Evolutionary conservation across 2,888 invertebrate species (phyloP), one percentile per base, ranked within the genome.

Genomic region (Subacronicta megacephala): DNA sequence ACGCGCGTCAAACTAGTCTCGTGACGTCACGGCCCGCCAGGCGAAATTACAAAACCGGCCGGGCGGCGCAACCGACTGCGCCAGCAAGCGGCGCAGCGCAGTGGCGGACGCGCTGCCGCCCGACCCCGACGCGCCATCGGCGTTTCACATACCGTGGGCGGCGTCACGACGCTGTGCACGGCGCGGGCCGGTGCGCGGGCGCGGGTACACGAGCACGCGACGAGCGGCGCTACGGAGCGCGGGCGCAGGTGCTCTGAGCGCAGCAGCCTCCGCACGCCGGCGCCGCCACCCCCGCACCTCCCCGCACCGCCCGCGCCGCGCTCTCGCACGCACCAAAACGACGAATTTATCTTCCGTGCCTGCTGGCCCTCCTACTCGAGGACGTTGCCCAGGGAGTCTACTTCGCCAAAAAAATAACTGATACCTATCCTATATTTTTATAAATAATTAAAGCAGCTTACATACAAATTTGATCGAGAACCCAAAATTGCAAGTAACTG

Each of bases 241-340:
- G 94, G 95, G 95, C 95, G 95, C 95, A 95, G 95, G 95, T 96
- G 96, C 95, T 95, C 95, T 95, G 95, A 95, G 95, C 95, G 95
- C 95, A 93, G 95, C 95, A 95, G 93, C 94, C 93, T 90, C 94
- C 92, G 93, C 93, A 92, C 94, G 92, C 95, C 93, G 94, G 93
- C 95, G 93, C 94, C 94, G 93, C 94, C 90, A 83, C 89, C 94
- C 94, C 95, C 94, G 92, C 94, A 92, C 94, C 92, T 87, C 92
- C 84, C 85, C 88, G 84, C 85, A 74, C 85, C 87, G 79, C 87
- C 82, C 86, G 85, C 87, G 81, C 84, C 84, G 83, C 64, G 65
- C 85, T 80, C 85, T 80, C 89, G 85, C 90, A 92, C 93, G 90
- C 90, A 92, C 91, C 93, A 90, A 92, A 93, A 92, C 91, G 92